These are phyloP conservation scores for Coleophora deauratella DNA, from an alignment of 2,888 invertebrate species.

Conservation along the genomic window DNA sequence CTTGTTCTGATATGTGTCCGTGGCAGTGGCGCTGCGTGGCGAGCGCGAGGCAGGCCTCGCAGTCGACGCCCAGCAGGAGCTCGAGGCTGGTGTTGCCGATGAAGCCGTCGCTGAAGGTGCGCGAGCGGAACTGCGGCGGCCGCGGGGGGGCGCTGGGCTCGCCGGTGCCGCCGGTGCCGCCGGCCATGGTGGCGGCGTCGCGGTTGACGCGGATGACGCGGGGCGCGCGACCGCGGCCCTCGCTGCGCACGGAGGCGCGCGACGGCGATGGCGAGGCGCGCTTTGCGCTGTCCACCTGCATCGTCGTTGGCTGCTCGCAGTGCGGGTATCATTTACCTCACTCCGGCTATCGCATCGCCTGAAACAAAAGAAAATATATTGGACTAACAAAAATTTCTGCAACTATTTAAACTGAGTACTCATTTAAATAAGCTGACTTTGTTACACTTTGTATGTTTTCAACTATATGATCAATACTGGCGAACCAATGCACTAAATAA, in stretches of 20 bases:
- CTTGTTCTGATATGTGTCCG: conserved; percentile 53
- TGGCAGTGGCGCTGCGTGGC: conserved; percentile 56
- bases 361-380: conserved; percentile 3
- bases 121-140: conserved; percentile 56
- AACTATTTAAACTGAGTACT: background rate
- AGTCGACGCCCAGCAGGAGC: conserved; percentile 65
- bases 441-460: no score
- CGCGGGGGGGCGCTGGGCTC: conserved; percentile 24
- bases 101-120: conserved; percentile 69
- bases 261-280: conserved; percentile 63
- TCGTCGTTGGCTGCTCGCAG: conserved; percentile 31
- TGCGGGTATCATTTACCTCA: background rate
- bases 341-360: conserved; percentile 4
- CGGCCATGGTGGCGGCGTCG: conserved; percentile 36
- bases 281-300: conserved; percentile 60
- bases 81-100: conserved; percentile 67
- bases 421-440: background rate
- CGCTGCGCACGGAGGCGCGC: conserved; percentile 60
- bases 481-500: no score
- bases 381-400: background rate
- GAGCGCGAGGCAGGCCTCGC: conserved; percentile 64
- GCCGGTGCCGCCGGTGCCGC: conserved; percentile 18
- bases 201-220: conserved; percentile 68
- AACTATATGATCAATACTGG: no score
- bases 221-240: conserved; percentile 60